Base-by-base conservation (phyloP, 2,113 vertebrate genomes). In the Elaphurus davidianus region DNA sequence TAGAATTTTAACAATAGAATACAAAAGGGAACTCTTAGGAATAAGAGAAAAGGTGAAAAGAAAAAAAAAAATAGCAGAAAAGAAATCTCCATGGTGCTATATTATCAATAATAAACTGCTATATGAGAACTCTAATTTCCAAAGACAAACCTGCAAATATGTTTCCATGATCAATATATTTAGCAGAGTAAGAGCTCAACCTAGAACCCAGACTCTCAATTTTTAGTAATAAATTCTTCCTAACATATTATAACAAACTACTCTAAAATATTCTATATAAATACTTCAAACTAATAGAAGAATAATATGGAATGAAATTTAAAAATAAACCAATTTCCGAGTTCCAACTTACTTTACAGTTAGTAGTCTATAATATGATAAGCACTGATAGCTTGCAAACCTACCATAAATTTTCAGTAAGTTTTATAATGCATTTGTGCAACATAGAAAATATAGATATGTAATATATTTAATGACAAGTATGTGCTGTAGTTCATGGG, bases 1-100 rank as follows among this genome's bases (percentile, higher is more conserved):
- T 67, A 95, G 71, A 93, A 92, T 94, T 93, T 97, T 81, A 92
- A 97, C 62, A 91, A 92, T 0, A 36, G 60, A 59, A 17, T 87
- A 25, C 16, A 85, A 84, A 82, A 78, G 17, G 55, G 90, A 15
- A 96, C 36, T 43, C 55, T 55, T 76, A 86, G 60, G 33, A 82
- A 87, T 28, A 97, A 27, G 47, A 62, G 33, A 95, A 97, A 93
- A 95, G 1, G 14, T 62, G 52, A 64, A 85, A 67, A 92, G 30
- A 40, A 83, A 50, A 27, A 21, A 21, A 78, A 67, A 86, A 8
- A 45, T 3, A 8, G 36, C 7, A 67, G n/a, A 71, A 60, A 93
- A 76, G 45, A 87, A 91, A 64, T 91, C 55, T 83, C 76, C 50
- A 33, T 2, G 14, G 59, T 59, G 23, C 43, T 87, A 76, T 10